Percentiles rank a stretch among this genome's conserved stretches.
These are phyloP conservation scores for Gephyroberyx darwinii DNA, from an alignment of 2,797 vertebrate species.

Conservation along the genomic window DNA sequence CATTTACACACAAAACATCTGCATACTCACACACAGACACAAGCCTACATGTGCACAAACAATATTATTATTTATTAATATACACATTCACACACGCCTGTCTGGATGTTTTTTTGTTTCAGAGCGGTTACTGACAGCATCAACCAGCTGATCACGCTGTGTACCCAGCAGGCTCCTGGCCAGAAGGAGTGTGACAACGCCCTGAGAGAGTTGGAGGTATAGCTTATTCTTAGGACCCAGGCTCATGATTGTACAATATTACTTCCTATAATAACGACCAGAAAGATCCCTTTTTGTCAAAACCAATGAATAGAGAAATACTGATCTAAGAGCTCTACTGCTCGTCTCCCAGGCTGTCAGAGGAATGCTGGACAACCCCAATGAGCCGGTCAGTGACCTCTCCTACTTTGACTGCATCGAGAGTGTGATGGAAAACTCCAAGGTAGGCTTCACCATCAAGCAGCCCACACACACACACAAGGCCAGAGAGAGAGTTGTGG, in stretches of 20 bases:
- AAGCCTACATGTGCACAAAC: background rate
- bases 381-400: slow-evolving; percentile 94
- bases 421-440: slow-evolving; percentile 99
- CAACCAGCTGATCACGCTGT: slow-evolving; percentile 97
- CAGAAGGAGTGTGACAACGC: slow-evolving; percentile 99
- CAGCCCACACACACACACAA: background rate
- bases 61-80: background rate
- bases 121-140: slow-evolving; percentile 99
- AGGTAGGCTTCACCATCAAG: slow-evolving; percentile 80
- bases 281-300: background rate
- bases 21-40: background rate
- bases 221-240: background rate
- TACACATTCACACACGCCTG: no score
- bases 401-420: slow-evolving; percentile 99
- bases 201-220: slow-evolving; percentile 94
- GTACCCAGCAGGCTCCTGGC: slow-evolving; percentile 97
- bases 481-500: background rate
- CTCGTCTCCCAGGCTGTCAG: slow-evolving; percentile 87
- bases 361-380: slow-evolving; percentile 96
- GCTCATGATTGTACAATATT: background rate
- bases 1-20: background rate
- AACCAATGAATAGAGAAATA: background rate
- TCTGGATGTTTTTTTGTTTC: slow-evolving; percentile 41
- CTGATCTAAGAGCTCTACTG: background rate
- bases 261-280: background rate